phyloP scores from a whole-genome alignment of 2,888 invertebrate genomes.

The Rotaria sp. region DNA sequence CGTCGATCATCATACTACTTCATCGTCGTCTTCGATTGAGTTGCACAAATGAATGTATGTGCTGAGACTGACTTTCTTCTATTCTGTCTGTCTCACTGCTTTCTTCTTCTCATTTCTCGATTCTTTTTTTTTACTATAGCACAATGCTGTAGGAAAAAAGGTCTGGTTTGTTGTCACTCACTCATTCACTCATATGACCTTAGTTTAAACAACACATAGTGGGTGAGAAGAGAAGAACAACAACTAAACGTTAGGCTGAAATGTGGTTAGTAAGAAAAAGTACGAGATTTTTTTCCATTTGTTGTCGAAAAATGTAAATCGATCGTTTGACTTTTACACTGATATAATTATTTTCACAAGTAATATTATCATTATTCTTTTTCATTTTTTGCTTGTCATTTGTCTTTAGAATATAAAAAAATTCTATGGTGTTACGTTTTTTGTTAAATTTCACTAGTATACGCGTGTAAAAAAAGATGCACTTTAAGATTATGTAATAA shows the following conservation, averaged over 20 bases:
- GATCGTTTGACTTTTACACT: background rate
- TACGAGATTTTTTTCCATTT: background rate
- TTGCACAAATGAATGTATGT: background rate
- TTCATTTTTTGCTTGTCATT: background rate
- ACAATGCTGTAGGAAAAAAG: background rate
- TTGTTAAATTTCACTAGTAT: background rate
- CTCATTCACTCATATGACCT: background rate
- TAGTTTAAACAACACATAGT: background rate
- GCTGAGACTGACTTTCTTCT: background rate
- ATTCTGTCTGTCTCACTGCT: background rate
- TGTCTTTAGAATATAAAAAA: background rate
- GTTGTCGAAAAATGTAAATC: background rate
- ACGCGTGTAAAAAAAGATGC: background rate
- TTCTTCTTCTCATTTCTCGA: background rate
- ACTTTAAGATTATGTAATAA: background rate
- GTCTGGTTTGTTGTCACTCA: background rate
- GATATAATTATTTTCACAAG: background rate
- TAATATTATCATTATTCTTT: background rate
- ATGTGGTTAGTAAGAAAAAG: background rate
- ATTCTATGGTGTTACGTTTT: background rate
- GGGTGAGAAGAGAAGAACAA: background rate
- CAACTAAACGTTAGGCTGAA: background rate
- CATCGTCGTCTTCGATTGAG: background rate
- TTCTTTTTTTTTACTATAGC: background rate
- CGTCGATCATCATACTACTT: conserved; percentile 7